Percentiles rank a stretch among this genome's conserved stretches.
These are phyloP conservation scores for Chymomyza procnemis DNA, from an alignment of 2,888 invertebrate genomes.

Conservation along the genomic window DNA sequence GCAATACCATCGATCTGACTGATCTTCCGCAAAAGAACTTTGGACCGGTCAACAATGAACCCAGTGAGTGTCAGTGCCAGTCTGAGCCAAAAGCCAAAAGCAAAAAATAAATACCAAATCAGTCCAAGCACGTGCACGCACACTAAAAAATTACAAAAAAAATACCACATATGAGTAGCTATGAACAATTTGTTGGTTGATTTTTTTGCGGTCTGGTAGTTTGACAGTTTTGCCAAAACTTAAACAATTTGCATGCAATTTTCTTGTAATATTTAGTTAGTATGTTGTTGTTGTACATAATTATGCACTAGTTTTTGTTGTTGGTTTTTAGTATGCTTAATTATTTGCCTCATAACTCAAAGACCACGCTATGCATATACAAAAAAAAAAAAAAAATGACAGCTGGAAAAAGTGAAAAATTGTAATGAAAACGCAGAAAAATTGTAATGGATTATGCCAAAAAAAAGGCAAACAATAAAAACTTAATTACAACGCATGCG, in stretches of 20 bases:
- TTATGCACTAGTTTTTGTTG: conserved; percentile 39
- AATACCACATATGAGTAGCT: background rate
- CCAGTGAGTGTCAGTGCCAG: conserved; percentile 82
- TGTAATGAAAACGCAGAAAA: background rate
- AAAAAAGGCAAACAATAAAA: conserved; percentile 8
- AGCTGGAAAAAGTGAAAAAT: conserved; percentile 10
- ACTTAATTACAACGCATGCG: conserved; percentile 53
- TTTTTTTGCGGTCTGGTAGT: background rate
- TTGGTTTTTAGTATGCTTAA: conserved; percentile 38
- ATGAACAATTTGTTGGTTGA: background rate
- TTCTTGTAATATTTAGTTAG: conserved; percentile 2
- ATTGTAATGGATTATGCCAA: background rate
- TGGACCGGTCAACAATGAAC: conserved; percentile 88
- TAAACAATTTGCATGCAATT: conserved; percentile 22
- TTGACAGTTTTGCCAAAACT: background rate
- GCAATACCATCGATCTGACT: conserved; percentile 82
- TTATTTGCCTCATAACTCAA: conserved; percentile 26
- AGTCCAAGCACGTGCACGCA: conserved; percentile 58
- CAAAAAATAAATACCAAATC: conserved; percentile 16
- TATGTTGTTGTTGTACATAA: conserved; percentile 37
- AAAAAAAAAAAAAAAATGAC: background rate
- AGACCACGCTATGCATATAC: conserved; percentile 23
- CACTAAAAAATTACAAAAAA: conserved; percentile 40
- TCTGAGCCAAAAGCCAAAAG: background rate
- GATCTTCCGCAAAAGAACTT: conserved; percentile 81